A percentile compares a stretch with the other conserved stretches of the same genome.
phyloP scores from a whole-genome alignment of 2,113 vertebrate genomes.

The Phalacrocorax brasilianus region DNA sequence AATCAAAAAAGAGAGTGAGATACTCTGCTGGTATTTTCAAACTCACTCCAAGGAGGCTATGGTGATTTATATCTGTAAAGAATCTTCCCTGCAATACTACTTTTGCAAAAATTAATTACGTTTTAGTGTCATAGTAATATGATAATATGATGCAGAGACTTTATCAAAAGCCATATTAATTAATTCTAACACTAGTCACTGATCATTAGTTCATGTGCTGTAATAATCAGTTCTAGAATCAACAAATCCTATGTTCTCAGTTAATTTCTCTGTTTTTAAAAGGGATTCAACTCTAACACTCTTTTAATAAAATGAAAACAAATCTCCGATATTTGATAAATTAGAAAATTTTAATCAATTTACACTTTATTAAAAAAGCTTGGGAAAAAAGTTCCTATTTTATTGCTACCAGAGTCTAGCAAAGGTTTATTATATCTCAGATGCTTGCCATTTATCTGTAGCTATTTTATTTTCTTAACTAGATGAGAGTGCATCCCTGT shows the following conservation, averaged over 20 bases:
- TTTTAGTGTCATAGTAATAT: background rate
- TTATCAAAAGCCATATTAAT: conserved; percentile 12
- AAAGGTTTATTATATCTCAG: background rate
- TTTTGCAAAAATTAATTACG: background rate
- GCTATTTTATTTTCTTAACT: background rate
- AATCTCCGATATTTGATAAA: background rate
- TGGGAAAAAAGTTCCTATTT: background rate
- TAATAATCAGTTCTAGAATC: conserved; percentile 9
- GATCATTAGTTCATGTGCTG: background rate
- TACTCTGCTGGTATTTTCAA: background rate
- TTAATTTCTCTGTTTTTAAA: conserved; percentile 20
- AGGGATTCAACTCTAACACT: background rate
- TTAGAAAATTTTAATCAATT: background rate
- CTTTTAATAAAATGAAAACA: background rate
- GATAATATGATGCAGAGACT: background rate
- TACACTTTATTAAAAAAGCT: background rate
- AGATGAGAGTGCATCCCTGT: background rate
- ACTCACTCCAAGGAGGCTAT: background rate
- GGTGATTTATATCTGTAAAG: background rate
- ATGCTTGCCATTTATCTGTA: background rate
- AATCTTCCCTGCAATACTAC: background rate
- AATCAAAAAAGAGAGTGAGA: background rate
- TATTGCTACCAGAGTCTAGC: background rate
- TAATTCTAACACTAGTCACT: conserved; percentile 7
- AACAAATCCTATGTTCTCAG: background rate